A percentile compares a stretch with the other conserved stretches of the same genome.
These are phyloP conservation scores for Taenioides sp. DNA, from an alignment of 2,797 vertebrate species.

Conservation along the genomic window DNA sequence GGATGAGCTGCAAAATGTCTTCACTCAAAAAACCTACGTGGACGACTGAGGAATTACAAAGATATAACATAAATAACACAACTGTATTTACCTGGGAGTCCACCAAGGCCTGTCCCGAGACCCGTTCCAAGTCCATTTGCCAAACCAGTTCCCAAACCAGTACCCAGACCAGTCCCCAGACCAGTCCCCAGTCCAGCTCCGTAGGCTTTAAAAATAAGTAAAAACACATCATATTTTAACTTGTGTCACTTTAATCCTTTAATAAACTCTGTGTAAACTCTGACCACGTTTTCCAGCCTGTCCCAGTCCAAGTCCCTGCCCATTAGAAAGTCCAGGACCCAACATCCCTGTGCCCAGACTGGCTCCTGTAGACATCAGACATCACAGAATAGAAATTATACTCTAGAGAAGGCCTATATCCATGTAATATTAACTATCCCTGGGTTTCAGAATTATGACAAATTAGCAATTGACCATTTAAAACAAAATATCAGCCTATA, in stretches of 20 bases:
- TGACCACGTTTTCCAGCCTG: constrained; percentile 65
- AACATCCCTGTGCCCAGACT: constrained; percentile 62
- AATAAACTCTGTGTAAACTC: background rate
- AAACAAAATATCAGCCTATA: no score
- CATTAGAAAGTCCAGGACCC: constrained; percentile 52
- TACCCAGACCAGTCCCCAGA: constrained; percentile 34
- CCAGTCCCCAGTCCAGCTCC: constrained; percentile 53
- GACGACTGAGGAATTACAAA: no score
- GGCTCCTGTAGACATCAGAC: constrained; percentile 39
- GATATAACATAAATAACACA: no score
- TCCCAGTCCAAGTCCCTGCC: constrained; percentile 56
- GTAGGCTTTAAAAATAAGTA: constrained; percentile 56
- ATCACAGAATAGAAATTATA: background rate
- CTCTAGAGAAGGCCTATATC: background rate
- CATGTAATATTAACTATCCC: no score
- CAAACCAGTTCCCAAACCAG: constrained; percentile 30
- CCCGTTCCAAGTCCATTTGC: constrained; percentile 38
- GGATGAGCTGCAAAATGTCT: no score
- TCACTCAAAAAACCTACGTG: no score
- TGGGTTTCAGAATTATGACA: no score
- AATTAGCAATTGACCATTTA: no score
- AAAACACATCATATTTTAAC: background rate
- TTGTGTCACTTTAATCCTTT: background rate
- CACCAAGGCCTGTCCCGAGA: constrained; percentile 61
- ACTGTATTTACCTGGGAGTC: constrained; percentile 60